Evolutionary conservation across 2,113 vertebrate species (phyloP).

Genomic region (Pimephales promelas): DNA sequence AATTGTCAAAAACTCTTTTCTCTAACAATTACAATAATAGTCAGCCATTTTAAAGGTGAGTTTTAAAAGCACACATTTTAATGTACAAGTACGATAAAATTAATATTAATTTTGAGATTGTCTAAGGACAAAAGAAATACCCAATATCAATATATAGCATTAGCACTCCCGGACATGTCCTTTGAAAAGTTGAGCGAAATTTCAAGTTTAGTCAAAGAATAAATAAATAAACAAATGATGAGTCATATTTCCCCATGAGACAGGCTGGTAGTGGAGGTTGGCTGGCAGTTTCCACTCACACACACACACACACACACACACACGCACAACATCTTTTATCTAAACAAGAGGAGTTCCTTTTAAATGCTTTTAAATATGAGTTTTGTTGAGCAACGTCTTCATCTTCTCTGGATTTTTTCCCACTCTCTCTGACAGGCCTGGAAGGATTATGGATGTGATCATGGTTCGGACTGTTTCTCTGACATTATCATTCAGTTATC

Average conservation of each 20-base stretch:
- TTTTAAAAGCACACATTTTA: no score
- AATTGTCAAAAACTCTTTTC: no score
- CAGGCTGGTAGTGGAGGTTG: conserved; percentile 14
- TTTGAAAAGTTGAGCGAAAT: conserved; percentile 50
- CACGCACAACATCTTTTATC: not conserved
- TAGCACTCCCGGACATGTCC: conserved; percentile 44
- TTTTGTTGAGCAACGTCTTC: conserved; percentile 35
- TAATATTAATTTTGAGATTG: no score
- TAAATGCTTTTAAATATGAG: conserved; percentile 30
- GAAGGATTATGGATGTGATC: conserved; percentile 35
- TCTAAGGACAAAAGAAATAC: no score
- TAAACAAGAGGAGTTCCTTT: conserved; percentile 19
- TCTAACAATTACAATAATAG: no score
- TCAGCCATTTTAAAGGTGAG: no score
- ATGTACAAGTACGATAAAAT: no score
- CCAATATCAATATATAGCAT: not conserved
- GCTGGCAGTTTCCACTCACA: conserved; percentile 27
- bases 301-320: not conserved
- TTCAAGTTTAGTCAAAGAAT: conserved; percentile 40
- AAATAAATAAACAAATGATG: no score
- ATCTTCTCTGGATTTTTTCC: conserved; percentile 17
- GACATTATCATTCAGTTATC: conserved; percentile 68
- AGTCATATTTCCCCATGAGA: conserved; percentile 48
- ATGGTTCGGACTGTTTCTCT: conserved; percentile 36
- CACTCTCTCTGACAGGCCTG: conserved; percentile 40